phyloP scores from a whole-genome alignment of 1,140 invertebrate species.

The Psix sp. region DNA sequence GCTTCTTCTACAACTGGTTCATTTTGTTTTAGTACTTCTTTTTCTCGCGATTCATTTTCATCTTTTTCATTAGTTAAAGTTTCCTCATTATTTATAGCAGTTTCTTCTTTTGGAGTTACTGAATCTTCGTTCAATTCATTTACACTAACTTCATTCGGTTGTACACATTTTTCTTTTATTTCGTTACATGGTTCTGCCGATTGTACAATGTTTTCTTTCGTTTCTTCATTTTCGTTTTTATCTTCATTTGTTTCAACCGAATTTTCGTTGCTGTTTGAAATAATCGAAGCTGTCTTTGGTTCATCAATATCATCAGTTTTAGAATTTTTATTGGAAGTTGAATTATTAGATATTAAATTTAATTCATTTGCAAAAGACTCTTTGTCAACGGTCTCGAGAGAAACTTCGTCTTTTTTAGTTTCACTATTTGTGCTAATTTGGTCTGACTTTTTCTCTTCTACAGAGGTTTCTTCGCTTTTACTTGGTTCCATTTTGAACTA shows the following conservation, averaged over 20 bases:
- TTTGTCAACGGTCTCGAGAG: conserved; percentile 30
- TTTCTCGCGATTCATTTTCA: neutral
- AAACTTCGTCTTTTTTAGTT: neutral
- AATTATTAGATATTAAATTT: conserved; percentile 42
- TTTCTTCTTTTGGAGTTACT: neutral
- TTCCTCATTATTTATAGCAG: no score
- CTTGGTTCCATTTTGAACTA: conserved; percentile 9
- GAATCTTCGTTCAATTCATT: neutral
- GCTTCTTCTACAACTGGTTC: no score
- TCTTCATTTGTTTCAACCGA: neutral
- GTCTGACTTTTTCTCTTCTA: conserved; percentile 7
- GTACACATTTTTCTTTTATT: neutral
- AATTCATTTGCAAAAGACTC: conserved; percentile 48
- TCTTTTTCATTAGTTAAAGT: neutral
- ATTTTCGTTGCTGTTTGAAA: neutral
- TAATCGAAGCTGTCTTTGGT: neutral
- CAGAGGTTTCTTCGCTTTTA: neutral
- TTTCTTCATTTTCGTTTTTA: neutral
- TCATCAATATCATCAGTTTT: conserved; percentile 2
- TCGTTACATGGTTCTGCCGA: conserved; percentile 4
- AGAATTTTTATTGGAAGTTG: conserved; percentile 1
- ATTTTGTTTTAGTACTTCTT: no score
- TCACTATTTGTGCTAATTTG: no score
- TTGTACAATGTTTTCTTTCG: neutral
- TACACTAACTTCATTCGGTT: neutral